Evolutionary conservation across 2,888 invertebrate genomes (phyloP).

Genomic region (Lithophane leautieri): DNA sequence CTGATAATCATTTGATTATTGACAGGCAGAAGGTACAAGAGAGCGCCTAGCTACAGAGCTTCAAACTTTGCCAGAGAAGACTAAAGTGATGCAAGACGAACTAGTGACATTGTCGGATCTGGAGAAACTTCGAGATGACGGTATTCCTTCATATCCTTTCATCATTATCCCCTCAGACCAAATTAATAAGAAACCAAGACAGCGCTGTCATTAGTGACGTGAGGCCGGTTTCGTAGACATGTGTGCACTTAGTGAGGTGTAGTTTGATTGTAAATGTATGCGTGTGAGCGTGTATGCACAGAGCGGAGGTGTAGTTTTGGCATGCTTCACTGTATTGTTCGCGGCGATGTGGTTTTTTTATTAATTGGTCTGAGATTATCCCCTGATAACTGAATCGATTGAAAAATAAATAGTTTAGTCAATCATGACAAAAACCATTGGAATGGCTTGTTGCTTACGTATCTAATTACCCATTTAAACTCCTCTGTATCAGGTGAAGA

Average conservation of each 20-base stretch:
- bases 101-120: conserved; percentile 91
- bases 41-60: conserved; percentile 90
- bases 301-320: no score
- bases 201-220: no score
- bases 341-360: no score
- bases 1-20: conserved; percentile 18
- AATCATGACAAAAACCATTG: background rate
- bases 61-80: conserved; percentile 92
- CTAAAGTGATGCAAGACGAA: conserved; percentile 92
- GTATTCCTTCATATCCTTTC: conserved; percentile 58
- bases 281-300: no score
- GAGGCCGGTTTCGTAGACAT: no score
- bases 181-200: no score
- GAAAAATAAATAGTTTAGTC: background rate
- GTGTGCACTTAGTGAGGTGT: no score
- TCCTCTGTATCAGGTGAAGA: conserved; percentile 79
- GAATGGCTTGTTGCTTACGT: background rate
- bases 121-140: conserved; percentile 90
- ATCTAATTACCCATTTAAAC: background rate
- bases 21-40: conserved; percentile 85
- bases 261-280: no score
- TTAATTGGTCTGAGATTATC: no score
- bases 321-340: no score
- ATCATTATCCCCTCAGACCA: no score
- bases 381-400: background rate